Base-by-base conservation (phyloP, 2,888 invertebrate genomes). In the Xylota segnis region DNA sequence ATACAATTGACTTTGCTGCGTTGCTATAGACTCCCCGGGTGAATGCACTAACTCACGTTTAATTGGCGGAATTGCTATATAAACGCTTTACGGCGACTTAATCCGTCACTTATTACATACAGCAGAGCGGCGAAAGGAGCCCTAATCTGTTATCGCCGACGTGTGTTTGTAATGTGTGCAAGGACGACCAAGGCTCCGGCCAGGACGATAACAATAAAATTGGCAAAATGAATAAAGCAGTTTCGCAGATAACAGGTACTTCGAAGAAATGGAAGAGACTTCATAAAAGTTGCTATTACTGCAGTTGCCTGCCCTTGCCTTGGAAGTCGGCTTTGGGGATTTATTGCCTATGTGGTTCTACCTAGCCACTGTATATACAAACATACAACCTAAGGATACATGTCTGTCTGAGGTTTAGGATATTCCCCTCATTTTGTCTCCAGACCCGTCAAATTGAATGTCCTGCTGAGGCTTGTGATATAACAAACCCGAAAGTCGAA, bases 41-140 rank as follows among this genome's bases (percentile, higher is more conserved):
- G 23, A 65, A 63, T 23, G 61, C 83, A 87, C 70, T 87, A 78
- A 78, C 72, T 83, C 58, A 52, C 63, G 81, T 87, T 87, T 83
- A 87, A 87, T 87, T 87, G 87, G 65, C 83, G 77, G 83, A 87
- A 87, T 87, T 66, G 87, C 77, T 78, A 74, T 87, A 87, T 87
- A 87, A 87, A 87, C 77, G 87, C 63, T 87, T 87, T 87, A 87
- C 77, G 77, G 87, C 65, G 58, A 83, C 77, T 87, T 87, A 87
- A 87, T 87, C 87, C 87, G 81, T 87, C 87, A 87, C 83, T 87
- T 87, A 87, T 87, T 87, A 78, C 77, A 76, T 86, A 59, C 72
- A 71, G 40, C 52, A 32, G 29, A 45, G 47, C 58, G 29, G 61
- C 12, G n/a, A 43, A 70, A 45, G 66, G 12, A 45, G 27, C 23